Evolutionary conservation across 30 jellyfish, hydroid and myxozoan species (phyloP).

Genomic region (Euphysa ruthae): DNA sequence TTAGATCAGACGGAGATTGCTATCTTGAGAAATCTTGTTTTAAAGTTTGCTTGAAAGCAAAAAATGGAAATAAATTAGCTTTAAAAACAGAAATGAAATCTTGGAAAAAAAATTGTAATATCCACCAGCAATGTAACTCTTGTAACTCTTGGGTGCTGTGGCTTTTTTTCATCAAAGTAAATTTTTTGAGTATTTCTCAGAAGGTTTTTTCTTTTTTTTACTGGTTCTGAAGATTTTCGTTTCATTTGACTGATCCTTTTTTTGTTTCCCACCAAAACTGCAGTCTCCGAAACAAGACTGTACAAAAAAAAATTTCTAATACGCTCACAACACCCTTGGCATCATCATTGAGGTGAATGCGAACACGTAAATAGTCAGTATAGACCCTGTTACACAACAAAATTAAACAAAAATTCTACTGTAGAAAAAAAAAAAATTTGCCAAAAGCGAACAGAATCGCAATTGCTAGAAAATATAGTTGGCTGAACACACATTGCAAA

Average conservation of each 20-base stretch:
- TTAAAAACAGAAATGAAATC: neutral
- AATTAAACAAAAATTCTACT: no score
- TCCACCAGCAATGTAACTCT: conserved; percentile 8
- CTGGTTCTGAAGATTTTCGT: neutral
- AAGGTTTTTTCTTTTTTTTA: neutral
- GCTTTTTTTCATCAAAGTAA: neutral
- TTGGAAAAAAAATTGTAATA: neutral
- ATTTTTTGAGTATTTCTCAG: neutral
- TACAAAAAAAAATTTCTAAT: neutral
- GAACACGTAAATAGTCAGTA: no score
- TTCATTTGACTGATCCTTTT: neutral
- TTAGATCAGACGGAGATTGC: neutral
- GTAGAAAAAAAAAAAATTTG: no score
- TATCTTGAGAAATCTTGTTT: conserved; percentile 9
- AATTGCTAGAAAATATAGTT: no score
- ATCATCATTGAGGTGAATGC: conserved; percentile 12
- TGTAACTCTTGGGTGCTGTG: neutral
- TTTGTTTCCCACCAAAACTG: neutral
- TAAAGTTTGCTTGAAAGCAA: neutral
- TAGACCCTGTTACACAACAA: no score
- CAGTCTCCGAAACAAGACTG: neutral
- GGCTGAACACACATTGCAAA: no score
- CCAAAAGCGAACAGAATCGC: no score
- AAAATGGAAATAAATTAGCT: neutral
- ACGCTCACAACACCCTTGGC: conserved; percentile 5